phyloP scores from a whole-genome alignment of 2,797 vertebrate species.

The Takifugu rubripes region DNA sequence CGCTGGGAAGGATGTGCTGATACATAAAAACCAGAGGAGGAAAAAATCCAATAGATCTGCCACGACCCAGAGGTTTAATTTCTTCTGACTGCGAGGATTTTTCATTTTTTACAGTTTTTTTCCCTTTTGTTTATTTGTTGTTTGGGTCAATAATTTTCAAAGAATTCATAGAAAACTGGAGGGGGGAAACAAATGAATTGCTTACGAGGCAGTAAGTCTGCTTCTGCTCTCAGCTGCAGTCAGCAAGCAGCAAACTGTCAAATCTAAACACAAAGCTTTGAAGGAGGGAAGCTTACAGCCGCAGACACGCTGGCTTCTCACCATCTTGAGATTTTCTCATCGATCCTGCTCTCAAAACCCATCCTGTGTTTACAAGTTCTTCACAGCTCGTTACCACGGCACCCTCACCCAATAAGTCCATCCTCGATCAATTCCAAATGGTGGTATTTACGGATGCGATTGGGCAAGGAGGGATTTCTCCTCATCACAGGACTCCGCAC shows the following conservation, averaged over 20 bases:
- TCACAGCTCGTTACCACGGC: conserved; percentile 4
- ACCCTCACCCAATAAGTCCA: conserved; percentile 40
- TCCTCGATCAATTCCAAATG: conserved; percentile 51
- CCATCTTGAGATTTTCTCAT: no score
- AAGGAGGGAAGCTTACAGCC: conserved; percentile 16
- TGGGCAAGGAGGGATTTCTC: conserved; percentile 45
- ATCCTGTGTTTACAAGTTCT: not conserved
- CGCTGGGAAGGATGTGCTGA: conserved; percentile 9
- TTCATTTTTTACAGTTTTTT: not conserved
- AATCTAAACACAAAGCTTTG: conserved; percentile 34
- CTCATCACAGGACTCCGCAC: conserved; percentile 20
- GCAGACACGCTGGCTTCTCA: no score
- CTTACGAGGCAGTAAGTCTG: conserved; percentile 9
- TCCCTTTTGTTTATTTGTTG: conserved; percentile 5
- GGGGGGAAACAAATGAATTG: conserved; percentile 1
- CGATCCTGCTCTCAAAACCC: conserved; percentile 8
- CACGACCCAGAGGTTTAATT: conserved; percentile 1
- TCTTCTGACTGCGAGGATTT: conserved; percentile 9
- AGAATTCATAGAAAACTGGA: not conserved
- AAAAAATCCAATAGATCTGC: conserved; percentile 13
- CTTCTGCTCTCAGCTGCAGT: conserved; percentile 24
- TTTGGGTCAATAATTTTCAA: conserved; percentile 6
- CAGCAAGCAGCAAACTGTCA: conserved; percentile 15
- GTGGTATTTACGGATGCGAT: conserved; percentile 54
- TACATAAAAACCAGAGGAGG: conserved; percentile 34